Conservation (phyloP, 2,113 vertebrate genomes). For the Microtus oregoni region DNA sequence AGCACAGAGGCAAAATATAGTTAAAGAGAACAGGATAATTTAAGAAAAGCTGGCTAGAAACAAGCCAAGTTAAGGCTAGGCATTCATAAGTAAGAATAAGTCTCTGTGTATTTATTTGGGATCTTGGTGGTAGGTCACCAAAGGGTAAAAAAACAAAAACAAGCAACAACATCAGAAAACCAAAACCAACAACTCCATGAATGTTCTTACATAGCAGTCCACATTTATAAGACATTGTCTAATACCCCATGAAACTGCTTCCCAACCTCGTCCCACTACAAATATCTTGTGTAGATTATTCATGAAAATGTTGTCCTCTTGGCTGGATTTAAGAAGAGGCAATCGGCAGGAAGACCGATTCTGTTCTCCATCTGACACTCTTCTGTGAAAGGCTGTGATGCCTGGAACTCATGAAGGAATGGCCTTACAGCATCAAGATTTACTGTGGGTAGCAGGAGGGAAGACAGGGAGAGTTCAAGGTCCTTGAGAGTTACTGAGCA, state of each 20-base stretch:
- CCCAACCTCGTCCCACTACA: background rate
- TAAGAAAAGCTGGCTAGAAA: background rate
- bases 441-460: background rate
- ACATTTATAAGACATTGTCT: background rate
- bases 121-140: background rate
- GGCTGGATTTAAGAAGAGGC: background rate
- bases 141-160: background rate
- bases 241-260: background rate
- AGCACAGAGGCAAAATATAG: background rate
- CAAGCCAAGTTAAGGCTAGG: background rate
- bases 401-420: background rate
- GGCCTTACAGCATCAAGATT: background rate
- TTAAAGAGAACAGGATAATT: background rate
- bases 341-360: background rate
- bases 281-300: slow-evolving; percentile 2
- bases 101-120: background rate
- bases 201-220: background rate
- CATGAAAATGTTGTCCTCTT: background rate
- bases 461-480: background rate
- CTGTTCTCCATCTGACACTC: background rate
- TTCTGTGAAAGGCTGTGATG: background rate
- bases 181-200: background rate
- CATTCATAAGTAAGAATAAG: background rate
- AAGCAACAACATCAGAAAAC: no score
- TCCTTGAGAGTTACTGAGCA: background rate